A percentile compares a stretch with the other conserved stretches of the same genome.
phyloP scores from a whole-genome alignment of 2,888 invertebrate species.

The Beris chalybata region DNA sequence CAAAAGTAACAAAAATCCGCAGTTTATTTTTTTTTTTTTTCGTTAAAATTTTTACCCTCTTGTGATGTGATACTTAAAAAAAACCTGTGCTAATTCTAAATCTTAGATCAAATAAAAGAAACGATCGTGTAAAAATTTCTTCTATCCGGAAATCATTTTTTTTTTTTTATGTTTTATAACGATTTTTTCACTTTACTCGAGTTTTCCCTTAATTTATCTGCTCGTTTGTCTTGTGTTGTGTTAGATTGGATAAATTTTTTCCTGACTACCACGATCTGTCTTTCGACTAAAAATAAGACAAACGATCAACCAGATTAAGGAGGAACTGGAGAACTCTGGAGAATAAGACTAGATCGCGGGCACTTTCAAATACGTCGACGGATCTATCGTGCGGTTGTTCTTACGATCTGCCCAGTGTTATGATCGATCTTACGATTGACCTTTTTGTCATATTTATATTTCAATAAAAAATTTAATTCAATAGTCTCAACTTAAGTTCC shows the following conservation, averaged over 20 bases:
- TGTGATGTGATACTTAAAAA: too few species aligned
- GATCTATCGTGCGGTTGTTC: constrained; percentile 6
- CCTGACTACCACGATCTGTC: constrained; percentile 9
- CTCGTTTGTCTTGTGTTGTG: constrained; percentile 9
- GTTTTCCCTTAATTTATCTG: constrained; percentile 19
- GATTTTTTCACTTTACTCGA: constrained; percentile 7
- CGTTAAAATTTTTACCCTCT: not conserved
- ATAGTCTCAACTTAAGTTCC: too few species aligned
- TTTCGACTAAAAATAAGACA: constrained; percentile 22
- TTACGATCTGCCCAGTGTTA: not conserved
- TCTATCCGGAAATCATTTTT: not conserved
- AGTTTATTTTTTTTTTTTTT: not conserved
- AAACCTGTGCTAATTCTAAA: not conserved
- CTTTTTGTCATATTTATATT: not conserved
- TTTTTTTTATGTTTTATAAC: not conserved
- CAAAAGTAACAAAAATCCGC: constrained; percentile 20
- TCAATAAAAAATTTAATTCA: not conserved
- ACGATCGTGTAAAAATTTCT: constrained; percentile 1
- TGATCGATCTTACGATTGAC: not conserved
- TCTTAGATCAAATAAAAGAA: constrained; percentile 5
- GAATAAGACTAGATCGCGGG: not conserved
- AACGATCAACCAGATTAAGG: constrained; percentile 12
- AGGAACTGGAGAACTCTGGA: constrained; percentile 9
- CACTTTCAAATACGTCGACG: not conserved
- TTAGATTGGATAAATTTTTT: constrained; percentile 11